These are phyloP conservation scores for Catharus minimus DNA, from an alignment of 2,113 vertebrate genomes.

Conservation along the genomic window DNA sequence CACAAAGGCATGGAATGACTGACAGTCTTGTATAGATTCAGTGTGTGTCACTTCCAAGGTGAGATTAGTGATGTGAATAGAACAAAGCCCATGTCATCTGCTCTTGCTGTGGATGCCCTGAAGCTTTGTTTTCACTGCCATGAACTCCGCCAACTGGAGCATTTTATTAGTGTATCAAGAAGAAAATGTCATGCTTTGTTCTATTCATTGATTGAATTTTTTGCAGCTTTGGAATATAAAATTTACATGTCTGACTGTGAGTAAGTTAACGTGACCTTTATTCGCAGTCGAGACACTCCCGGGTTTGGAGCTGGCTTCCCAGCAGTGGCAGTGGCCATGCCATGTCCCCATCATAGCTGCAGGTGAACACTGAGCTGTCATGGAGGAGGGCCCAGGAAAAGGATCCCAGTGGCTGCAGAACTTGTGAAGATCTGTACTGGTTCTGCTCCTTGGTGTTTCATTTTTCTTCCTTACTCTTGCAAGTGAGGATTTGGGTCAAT, in stretches of 20 bases:
- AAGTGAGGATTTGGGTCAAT: background rate
- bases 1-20: background rate
- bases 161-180: constrained; percentile 37
- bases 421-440: background rate
- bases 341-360: background rate
- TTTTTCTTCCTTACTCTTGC: background rate
- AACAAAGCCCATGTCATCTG: constrained; percentile 35
- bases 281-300: background rate
- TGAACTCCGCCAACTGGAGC: background rate
- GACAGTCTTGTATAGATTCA: background rate
- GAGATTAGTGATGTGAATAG: constrained; percentile 39
- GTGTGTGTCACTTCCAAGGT: background rate
- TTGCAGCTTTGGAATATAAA: background rate
- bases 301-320: background rate
- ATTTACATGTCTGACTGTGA: background rate
- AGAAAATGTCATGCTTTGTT: constrained; percentile 30
- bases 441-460: background rate
- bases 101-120: constrained; percentile 15
- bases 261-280: background rate
- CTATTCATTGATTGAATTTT: background rate
- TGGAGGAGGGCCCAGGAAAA: background rate
- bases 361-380: background rate
- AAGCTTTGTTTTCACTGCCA: constrained; percentile 39
- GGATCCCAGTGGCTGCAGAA: background rate
- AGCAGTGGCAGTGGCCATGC: background rate